phyloP scores from a whole-genome alignment of 2,888 invertebrate species.

The Diaperis boleti region DNA sequence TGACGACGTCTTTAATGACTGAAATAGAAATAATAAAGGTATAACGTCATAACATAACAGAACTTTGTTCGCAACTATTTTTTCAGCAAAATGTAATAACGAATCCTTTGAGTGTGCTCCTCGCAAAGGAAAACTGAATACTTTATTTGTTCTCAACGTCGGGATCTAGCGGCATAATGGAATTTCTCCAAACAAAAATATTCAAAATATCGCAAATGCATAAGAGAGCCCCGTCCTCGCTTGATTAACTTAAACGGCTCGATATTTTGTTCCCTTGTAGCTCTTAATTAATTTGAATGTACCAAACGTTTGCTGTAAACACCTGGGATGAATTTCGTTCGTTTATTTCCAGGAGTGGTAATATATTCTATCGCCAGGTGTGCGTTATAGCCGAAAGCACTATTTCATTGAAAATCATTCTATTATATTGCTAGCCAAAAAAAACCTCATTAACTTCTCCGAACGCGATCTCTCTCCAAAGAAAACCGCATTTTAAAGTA shows the following conservation, averaged over 20 bases:
- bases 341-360: slow-evolving; percentile 43
- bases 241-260: slow-evolving; percentile 45
- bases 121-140: slow-evolving; percentile 22
- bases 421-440: background rate
- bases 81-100: slow-evolving; percentile 21
- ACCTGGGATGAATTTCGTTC: slow-evolving; percentile 47
- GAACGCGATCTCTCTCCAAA: background rate
- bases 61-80: slow-evolving; percentile 20
- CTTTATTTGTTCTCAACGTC: slow-evolving; percentile 9
- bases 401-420: slow-evolving; percentile 33
- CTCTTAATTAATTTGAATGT: slow-evolving; percentile 45
- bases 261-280: slow-evolving; percentile 46
- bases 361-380: slow-evolving; percentile 44
- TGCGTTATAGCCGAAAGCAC: slow-evolving; percentile 39
- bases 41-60: slow-evolving; percentile 9
- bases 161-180: slow-evolving; percentile 10
- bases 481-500: slow-evolving; percentile 20
- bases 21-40: slow-evolving; percentile 21
- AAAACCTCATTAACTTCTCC: background rate
- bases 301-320: slow-evolving; percentile 39
- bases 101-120: slow-evolving; percentile 18
- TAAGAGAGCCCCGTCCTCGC: slow-evolving; percentile 23
- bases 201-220: slow-evolving; percentile 27
- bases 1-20: slow-evolving; percentile 21
- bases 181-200: slow-evolving; percentile 20